phyloP scores from a whole-genome alignment of 1,140 invertebrate genomes.

The Palaemon carinicauda region DNA sequence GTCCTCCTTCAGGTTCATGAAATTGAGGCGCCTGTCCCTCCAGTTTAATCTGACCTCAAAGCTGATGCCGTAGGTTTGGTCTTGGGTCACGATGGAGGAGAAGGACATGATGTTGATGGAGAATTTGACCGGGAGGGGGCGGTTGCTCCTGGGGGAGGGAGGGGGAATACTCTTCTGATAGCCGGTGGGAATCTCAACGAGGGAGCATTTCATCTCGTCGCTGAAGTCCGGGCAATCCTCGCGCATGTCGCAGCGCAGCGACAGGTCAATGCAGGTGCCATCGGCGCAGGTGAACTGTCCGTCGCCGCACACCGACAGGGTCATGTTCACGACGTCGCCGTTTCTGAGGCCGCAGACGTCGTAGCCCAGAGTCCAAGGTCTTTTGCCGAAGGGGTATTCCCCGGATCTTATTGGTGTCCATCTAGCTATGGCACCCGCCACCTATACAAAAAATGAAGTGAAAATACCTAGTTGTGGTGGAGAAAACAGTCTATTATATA shows the following conservation, averaged over 20 bases:
- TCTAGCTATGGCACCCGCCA: neutral
- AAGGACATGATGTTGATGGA: constrained; percentile 26
- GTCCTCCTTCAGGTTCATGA: constrained; percentile 44
- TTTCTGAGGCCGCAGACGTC: constrained; percentile 11
- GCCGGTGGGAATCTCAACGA: constrained; percentile 29
- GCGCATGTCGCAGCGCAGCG: constrained; percentile 81
- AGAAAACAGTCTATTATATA: too few species aligned
- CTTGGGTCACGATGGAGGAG: constrained; percentile 29
- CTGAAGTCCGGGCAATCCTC: constrained; percentile 85
- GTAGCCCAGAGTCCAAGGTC: neutral
- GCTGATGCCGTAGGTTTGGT: constrained; percentile 20
- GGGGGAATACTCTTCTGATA: constrained; percentile 43
- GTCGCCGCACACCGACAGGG: constrained; percentile 70
- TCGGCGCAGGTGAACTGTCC: constrained; percentile 90
- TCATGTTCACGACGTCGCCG: constrained; percentile 36
- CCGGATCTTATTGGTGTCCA: neutral
- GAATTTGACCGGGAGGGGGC: constrained; percentile 8
- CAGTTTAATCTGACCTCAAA: constrained; percentile 22
- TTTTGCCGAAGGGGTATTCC: constrained; percentile 26
- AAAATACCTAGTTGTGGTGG: neutral
- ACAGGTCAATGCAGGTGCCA: constrained; percentile 86
- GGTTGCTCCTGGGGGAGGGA: neutral
- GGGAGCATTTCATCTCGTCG: constrained; percentile 84
- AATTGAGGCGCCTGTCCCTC: constrained; percentile 40
- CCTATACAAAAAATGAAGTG: neutral